A percentile compares a stretch with the other conserved stretches of the same genome.
Conservation (phyloP, 2,888 invertebrate genomes). For the Tribolium freemani region DNA sequence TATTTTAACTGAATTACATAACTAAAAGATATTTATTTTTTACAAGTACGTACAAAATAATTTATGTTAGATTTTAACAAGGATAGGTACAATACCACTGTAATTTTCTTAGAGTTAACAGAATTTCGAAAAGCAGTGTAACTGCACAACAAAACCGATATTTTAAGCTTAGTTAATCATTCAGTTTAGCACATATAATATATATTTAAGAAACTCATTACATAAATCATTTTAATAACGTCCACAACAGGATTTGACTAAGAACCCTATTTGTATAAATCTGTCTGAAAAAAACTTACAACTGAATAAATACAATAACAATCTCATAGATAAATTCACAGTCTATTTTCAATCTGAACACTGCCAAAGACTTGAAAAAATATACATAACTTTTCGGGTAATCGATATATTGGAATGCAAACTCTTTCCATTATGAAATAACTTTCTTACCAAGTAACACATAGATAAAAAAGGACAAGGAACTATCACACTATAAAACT, state of each 20-base stretch:
- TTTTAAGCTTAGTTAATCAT: neutral
- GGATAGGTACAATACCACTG: slow-evolving; percentile 41
- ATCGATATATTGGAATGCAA: slow-evolving; percentile 32
- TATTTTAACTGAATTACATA: slow-evolving; percentile 61
- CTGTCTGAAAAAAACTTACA: slow-evolving; percentile 30
- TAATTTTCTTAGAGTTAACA: slow-evolving; percentile 40
- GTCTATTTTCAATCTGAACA: slow-evolving; percentile 30
- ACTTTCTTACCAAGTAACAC: slow-evolving; percentile 19
- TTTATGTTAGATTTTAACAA: slow-evolving; percentile 44
- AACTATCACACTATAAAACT: slow-evolving; percentile 33
- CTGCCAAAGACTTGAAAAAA: slow-evolving; percentile 22
- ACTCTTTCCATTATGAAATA: slow-evolving; percentile 24
- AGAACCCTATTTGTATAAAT: slow-evolving; percentile 23
- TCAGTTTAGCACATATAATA: no score
- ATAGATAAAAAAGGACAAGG: slow-evolving; percentile 21
- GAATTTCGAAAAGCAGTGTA: slow-evolving; percentile 41
- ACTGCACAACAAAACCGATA: slow-evolving; percentile 47
- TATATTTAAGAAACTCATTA: neutral
- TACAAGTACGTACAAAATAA: slow-evolving; percentile 46
- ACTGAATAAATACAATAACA: slow-evolving; percentile 33
- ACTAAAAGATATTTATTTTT: slow-evolving; percentile 54
- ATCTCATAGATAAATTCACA: slow-evolving; percentile 35
- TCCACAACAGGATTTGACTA: slow-evolving; percentile 9
- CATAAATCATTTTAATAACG: slow-evolving; percentile 25
- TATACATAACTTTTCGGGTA: slow-evolving; percentile 10